Base-by-base conservation (phyloP, 2,113 vertebrate species). In the Bostrychus sinensis region DNA sequence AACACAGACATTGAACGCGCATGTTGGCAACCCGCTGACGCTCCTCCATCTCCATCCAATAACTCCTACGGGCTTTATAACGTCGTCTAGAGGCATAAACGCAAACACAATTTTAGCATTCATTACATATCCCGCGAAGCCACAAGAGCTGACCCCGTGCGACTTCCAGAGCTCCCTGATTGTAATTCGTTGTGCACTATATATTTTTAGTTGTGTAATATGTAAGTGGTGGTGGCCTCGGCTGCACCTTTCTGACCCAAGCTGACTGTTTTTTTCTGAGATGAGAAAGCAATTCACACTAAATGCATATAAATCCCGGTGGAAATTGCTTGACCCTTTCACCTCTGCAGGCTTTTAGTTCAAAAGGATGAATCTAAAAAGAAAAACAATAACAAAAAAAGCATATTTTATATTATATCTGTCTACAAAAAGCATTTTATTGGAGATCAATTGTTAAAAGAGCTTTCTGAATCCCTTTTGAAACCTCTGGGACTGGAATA, bases 141-240 rank as follows among this genome's bases (percentile, higher is more conserved):
- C 61, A 66, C 62, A 4, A 46, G 66, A 80, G 59, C 72, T 20
- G 66, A 62, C 55, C 55, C 4, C 63, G 50, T 53, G 74, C 74
- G 78, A 82, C 65, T 86, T 68, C 41, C 23, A 48, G 80, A 64
- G n/a, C n/a, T 62, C 34, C 64, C 17, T 16, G 68, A 66, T 41
- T 72, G 55, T 70, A 78, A 74, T 80, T 65, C 6, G 16, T 51
- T 17, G 16, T 69, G 60, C 45, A 32, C 71, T 82, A 72, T 82
- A 72, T 74, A 57, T 80, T 73, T 82, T 80, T 81, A 74, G 63
- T 68, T 80, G 45, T 63, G 51, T 76, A 62, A 72, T 68, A 75
- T 69, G 59, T 66, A 57, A 68, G 58, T 22, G 8, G 58, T 22
- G 8, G 53, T 42, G 70, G 65, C 78, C 68, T 13, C 7, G 14